These are phyloP conservation scores for Ictalurus punctatus DNA, from an alignment of 2,113 vertebrate genomes.

Conservation along the genomic window DNA sequence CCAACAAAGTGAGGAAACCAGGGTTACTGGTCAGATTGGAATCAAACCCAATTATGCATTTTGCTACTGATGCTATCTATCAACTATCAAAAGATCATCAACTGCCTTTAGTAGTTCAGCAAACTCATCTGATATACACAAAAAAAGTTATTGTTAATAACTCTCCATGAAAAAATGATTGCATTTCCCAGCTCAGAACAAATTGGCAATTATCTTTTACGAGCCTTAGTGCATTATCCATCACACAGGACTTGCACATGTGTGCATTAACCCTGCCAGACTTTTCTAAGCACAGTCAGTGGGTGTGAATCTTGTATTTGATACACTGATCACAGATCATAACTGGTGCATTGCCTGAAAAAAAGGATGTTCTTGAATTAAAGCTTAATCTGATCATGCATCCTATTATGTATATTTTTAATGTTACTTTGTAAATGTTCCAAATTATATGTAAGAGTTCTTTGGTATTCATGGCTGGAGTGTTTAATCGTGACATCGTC, in stretches of 20 bases:
- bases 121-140: slow-evolving; percentile 7
- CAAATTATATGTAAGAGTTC: slow-evolving; percentile 1
- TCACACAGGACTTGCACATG: not conserved
- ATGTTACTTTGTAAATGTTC: slow-evolving; percentile 9
- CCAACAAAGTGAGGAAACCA: not conserved
- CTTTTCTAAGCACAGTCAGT: not conserved
- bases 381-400: not conserved
- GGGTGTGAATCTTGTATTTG: not conserved
- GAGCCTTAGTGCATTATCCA: slow-evolving; percentile 21
- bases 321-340: not conserved
- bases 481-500: slow-evolving; percentile 14
- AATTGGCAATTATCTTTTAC: slow-evolving; percentile 24
- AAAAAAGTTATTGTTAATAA: slow-evolving; percentile 1
- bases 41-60: slow-evolving; percentile 8
- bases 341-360: not conserved
- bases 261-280: not conserved
- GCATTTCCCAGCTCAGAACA: slow-evolving; percentile 22
- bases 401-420: not conserved
- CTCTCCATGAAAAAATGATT: slow-evolving; percentile 10
- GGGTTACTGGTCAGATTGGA: not conserved
- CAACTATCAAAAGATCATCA: not conserved
- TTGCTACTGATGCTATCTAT: not conserved
- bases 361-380: not conserved
- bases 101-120: not conserved
- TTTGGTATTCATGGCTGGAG: slow-evolving; percentile 3